These are phyloP conservation scores for Zaprionus ghesquierei DNA, from an alignment of 1,140 invertebrate species.

Conservation along the genomic window DNA sequence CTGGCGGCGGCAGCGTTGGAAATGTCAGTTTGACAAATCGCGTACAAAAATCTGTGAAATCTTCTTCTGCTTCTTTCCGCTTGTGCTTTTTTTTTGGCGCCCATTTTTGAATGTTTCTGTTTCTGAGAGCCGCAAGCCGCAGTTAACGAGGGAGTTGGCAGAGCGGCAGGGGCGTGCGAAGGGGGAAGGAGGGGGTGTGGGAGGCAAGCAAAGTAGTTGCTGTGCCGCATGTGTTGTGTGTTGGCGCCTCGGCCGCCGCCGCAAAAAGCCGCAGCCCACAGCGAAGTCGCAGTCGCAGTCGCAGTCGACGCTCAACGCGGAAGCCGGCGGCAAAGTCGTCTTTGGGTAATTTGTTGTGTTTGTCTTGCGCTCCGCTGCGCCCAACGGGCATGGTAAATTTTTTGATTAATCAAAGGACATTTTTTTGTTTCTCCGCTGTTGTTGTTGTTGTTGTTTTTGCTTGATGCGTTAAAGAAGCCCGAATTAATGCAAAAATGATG, in stretches of 20 bases:
- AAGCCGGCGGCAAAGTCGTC: slow-evolving; percentile 59
- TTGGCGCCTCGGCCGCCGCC: slow-evolving; percentile 57
- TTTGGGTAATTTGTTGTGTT: slow-evolving; percentile 76
- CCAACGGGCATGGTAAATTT: slow-evolving; percentile 58
- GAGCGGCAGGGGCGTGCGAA: neutral
- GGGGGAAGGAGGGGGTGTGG: neutral
- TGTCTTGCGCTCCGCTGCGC: slow-evolving; percentile 44
- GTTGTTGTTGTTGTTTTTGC: slow-evolving; percentile 39
- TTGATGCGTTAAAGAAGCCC: slow-evolving; percentile 71
- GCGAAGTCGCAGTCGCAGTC: slow-evolving; percentile 42
- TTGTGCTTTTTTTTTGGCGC: neutral
- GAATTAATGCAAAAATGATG: slow-evolving; percentile 82
- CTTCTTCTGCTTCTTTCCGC: slow-evolving; percentile 32
- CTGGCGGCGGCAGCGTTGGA: slow-evolving; percentile 43
- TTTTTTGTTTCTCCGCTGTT: slow-evolving; percentile 55
- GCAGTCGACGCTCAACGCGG: neutral
- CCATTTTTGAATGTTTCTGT: slow-evolving; percentile 36
- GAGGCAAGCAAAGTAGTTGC: neutral
- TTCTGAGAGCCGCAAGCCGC: slow-evolving; percentile 29
- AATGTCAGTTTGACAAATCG: slow-evolving; percentile 81
- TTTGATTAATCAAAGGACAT: slow-evolving; percentile 82
- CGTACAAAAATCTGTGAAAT: slow-evolving; percentile 76
- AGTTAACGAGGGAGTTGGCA: neutral
- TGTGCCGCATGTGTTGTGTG: slow-evolving; percentile 34
- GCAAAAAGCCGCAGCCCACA: slow-evolving; percentile 46